phyloP scores from a whole-genome alignment of 2,888 invertebrate genomes.

The Drosophila kokeensis region DNA sequence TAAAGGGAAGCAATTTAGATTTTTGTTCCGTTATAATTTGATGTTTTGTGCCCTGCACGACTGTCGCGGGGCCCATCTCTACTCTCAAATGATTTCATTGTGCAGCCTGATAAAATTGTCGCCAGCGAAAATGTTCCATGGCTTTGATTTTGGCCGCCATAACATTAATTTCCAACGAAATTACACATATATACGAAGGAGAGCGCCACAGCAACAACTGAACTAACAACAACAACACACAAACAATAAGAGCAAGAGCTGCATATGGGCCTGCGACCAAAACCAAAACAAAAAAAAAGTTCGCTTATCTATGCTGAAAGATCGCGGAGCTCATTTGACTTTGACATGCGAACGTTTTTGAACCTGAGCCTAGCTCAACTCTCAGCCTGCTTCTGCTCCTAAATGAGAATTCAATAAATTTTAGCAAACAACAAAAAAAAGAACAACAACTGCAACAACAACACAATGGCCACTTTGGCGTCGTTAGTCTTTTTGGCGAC shows the following conservation, averaged over 20 bases:
- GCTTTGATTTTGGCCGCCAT: slow-evolving; percentile 82
- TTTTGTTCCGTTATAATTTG: too few relatives aligned
- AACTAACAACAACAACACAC: slow-evolving; percentile 23
- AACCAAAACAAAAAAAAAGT: slow-evolving; percentile 38
- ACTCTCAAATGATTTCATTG: slow-evolving; percentile 72
- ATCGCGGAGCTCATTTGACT: slow-evolving; percentile 65
- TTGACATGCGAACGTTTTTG: slow-evolving; percentile 55
- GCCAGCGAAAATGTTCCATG: slow-evolving; percentile 77
- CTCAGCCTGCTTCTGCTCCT: slow-evolving; percentile 52
- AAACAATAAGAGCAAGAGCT: slow-evolving; percentile 28
- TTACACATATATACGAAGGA: slow-evolving; percentile 61
- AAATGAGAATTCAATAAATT: slow-evolving; percentile 84
- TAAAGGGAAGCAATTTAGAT: neutral
- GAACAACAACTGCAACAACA: slow-evolving; percentile 53
- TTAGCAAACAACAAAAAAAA: slow-evolving; percentile 59
- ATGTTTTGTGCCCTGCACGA: neutral
- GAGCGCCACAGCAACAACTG: slow-evolving; percentile 19
- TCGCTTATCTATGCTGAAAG: slow-evolving; percentile 77
- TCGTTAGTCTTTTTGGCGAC: slow-evolving; percentile 77
- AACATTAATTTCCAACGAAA: slow-evolving; percentile 79
- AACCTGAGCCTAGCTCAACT: slow-evolving; percentile 39
- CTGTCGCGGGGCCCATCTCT: slow-evolving; percentile 30
- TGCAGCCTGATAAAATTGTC: slow-evolving; percentile 83
- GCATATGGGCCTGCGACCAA: slow-evolving; percentile 37
- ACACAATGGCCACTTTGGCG: slow-evolving; percentile 67